phyloP scores from a whole-genome alignment of 2,888 invertebrate species.

The Hypercompe scribonia region DNA sequence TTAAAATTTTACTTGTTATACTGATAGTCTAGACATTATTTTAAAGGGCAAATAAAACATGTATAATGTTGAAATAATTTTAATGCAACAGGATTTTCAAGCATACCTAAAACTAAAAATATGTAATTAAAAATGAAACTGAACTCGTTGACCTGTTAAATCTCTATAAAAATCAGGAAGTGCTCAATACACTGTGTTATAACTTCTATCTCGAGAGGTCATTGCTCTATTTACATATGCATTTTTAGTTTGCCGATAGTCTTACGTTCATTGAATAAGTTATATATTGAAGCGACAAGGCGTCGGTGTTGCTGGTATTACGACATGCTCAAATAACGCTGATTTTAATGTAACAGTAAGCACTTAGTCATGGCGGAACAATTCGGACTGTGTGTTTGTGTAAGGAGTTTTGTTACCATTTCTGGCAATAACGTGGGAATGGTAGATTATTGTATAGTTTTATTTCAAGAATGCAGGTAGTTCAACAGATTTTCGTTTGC shows the following conservation, averaged over 20 bases:
- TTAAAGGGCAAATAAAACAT: too few species aligned
- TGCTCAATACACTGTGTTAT: conserved; percentile 43
- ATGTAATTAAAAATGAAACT: background rate
- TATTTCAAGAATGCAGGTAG: background rate
- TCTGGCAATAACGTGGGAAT: conserved; percentile 45
- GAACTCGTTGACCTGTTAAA: conserved; percentile 16
- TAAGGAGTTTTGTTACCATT: conserved; percentile 43
- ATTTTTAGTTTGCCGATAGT: conserved; percentile 25
- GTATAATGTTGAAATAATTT: too few species aligned
- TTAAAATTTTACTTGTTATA: too few species aligned
- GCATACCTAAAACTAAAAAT: too few species aligned
- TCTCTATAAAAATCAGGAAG: background rate
- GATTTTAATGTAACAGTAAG: conserved; percentile 48
- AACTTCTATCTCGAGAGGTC: conserved; percentile 16
- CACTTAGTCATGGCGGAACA: conserved; percentile 56
- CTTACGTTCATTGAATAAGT: conserved; percentile 33
- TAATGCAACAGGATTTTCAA: too few species aligned
- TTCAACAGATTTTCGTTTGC: background rate
- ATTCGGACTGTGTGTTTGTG: conserved; percentile 38
- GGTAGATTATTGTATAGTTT: background rate
- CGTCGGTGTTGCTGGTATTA: conserved; percentile 5
- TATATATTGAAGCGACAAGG: conserved; percentile 8
- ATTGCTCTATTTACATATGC: background rate
- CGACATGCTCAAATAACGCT: conserved; percentile 59
- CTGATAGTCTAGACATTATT: too few species aligned